Evolutionary conservation across 2,888 invertebrate genomes (phyloP).

Genomic region (Coelinius sp.): DNA sequence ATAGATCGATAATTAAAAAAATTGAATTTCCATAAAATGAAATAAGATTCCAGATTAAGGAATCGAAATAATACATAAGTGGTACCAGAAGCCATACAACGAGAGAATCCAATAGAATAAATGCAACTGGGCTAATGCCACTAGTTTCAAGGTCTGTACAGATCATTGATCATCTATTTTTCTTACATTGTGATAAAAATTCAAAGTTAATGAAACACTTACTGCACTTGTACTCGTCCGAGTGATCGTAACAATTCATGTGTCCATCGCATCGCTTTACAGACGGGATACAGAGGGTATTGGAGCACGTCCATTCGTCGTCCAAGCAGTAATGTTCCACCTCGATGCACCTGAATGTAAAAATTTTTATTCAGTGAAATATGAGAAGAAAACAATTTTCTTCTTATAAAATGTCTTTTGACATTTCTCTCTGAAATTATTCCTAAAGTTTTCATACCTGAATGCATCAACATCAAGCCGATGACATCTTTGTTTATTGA

Average conservation of each 20-base stretch:
- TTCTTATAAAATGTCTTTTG: too few relatives aligned
- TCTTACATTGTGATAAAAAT: background rate
- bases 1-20: too few relatives aligned
- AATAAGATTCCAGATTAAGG: background rate
- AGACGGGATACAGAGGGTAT: conserved; percentile 78
- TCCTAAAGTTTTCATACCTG: conserved; percentile 56
- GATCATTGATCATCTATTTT: background rate
- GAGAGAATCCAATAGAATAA: conserved; percentile 22
- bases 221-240: conserved; percentile 84
- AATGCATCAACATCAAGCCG: conserved; percentile 68
- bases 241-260: conserved; percentile 82
- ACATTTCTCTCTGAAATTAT: too few relatives aligned
- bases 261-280: conserved; percentile 80
- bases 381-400: background rate
- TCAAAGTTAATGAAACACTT: conserved; percentile 57
- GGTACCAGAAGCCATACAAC: conserved; percentile 54
- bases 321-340: conserved; percentile 75
- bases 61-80: background rate
- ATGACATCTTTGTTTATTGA: conserved; percentile 69
- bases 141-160: conserved; percentile 37
- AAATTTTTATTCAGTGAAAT: background rate
- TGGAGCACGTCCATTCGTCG: conserved; percentile 81
- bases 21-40: background rate
- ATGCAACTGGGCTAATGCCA: conserved; percentile 49
- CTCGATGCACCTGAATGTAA: conserved; percentile 72